Base-by-base conservation (phyloP, 2,888 invertebrate species). In the Tenthredo mesomela region DNA sequence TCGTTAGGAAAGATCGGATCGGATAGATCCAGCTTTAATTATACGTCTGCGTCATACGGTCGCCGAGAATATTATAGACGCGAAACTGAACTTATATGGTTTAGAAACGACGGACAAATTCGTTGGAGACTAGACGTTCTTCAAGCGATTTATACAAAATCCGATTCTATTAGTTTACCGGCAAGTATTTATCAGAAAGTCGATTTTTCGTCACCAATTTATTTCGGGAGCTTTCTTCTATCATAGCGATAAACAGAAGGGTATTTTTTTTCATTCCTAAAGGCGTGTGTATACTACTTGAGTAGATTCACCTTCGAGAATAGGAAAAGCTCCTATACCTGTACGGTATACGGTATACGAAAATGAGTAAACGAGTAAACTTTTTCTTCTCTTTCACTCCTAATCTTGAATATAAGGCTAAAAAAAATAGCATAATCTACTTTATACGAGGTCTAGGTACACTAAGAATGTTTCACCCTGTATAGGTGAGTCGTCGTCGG, bases 401-500 rank as follows among this genome's bases (percentile, higher is more conserved):
- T 21, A 61, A 12, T 61, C 12, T 61, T 12, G 25, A 25, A 21
- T 21, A 25, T 21, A 25, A 25, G 10, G 67, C 6, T 6, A 33
- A 33, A 67, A 25, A 25, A 2, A 61, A 61, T 61, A 12, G 61
- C 25, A 25, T 21, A 61, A 67, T 33, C 67, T 25, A 33, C 18
- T 29, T 33, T 18, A 9, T 3, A 73, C 71, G 40, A n/a, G 71
- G 71, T 33, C 3, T 33, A 6, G 29, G 29, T 77, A 25, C 54
- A 29, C 15, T 54, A 4, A 61, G 58, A 80, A 80, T 80, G 58
- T 33, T 80, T 80, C 80, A 61, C 58, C 61, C 80, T 29, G 82
- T 67, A 43, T 40, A 50, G 65, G 82, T 15, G 82, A 67, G 82
- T 70, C 82, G 61, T 61, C 21, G 61, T 80, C 12, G 80, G 40